phyloP scores from a whole-genome alignment of 2,888 invertebrate genomes.

The Tupiocoris notatus region DNA sequence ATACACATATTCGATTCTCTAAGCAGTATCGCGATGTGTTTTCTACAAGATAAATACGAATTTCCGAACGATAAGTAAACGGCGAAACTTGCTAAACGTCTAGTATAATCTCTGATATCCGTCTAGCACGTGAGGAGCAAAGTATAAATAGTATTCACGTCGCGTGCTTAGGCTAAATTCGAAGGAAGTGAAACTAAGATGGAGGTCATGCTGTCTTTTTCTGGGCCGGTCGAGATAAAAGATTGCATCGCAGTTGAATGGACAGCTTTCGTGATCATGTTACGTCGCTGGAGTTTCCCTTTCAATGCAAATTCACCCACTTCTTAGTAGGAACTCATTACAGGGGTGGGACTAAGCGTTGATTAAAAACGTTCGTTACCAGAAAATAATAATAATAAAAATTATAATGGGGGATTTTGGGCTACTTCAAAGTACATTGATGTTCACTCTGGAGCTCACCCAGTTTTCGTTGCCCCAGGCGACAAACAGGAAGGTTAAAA shows the following conservation, averaged over 20 bases:
- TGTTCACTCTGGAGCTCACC: too few relatives aligned
- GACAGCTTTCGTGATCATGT: not conserved
- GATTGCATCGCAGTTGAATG: not conserved
- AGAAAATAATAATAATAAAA: too few relatives aligned
- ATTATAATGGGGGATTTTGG: too few relatives aligned
- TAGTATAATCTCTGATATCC: not conserved
- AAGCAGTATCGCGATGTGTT: too few relatives aligned
- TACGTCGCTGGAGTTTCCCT: not conserved
- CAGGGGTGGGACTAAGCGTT: too few relatives aligned
- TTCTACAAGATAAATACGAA: too few relatives aligned
- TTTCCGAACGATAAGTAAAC: not conserved
- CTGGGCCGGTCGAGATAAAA: not conserved
- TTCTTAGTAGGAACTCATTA: too few relatives aligned
- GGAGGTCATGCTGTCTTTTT: not conserved
- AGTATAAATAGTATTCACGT: not conserved
- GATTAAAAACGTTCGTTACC: too few relatives aligned
- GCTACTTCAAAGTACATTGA: too few relatives aligned
- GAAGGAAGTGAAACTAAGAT: not conserved
- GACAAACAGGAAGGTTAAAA: too few relatives aligned
- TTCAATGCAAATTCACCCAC: not conserved
- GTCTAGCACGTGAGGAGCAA: not conserved
- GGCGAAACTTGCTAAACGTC: not conserved
- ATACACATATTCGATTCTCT: too few relatives aligned
- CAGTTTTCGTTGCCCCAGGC: too few relatives aligned
- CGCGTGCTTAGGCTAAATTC: not conserved